Base-by-base conservation (phyloP, 2,113 vertebrate species). In the Nanger granti region DNA sequence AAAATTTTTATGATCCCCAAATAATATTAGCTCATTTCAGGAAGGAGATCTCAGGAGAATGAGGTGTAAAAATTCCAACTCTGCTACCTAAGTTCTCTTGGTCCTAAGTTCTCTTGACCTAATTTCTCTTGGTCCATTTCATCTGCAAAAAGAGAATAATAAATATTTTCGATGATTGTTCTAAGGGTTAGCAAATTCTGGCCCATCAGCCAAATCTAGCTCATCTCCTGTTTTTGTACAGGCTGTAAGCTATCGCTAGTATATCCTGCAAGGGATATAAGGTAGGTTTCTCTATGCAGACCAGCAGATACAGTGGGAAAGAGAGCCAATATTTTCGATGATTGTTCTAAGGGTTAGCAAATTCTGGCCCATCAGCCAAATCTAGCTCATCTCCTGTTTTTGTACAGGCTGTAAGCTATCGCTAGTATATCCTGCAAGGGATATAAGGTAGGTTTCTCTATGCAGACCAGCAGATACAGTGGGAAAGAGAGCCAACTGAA, bases 61-160 rank as follows among this genome's bases (percentile, higher is more conserved):
- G 5, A 91, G 37, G 7, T 73, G 4, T 59, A 89, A 57, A 15
- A 95, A 59, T 62, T 76, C 47, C 86, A 66, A 26, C 20, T 90
- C 57, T 87, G 20, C 31, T 95, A 59, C 41, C 69, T 84, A 92
- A 84, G 17, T 60, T 91, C 10, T 88, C 66, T 57, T 66, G 87
- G 9, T 76, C 26, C 31, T 26, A 44, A 44, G 37, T 79, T 79
- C 73, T 79, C 62, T 15, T 31, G 62, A 31, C 29, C 62, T 64
- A 64, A 34, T 31, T 64, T 64, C 29, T 64, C 79, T 57, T 82
- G 89, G 15, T 76, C 31, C 44, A 66, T 85, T 88, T 11, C 49
- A 90, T 94, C 69, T 91, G 10, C 64, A 94, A 97, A 94, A 44
- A 69, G 24, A 97, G 28, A 92, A 79, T 57, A 95, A 91, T 90